Conservation (phyloP, 2,888 invertebrate genomes). For the Sphecodes monilicornis region DNA sequence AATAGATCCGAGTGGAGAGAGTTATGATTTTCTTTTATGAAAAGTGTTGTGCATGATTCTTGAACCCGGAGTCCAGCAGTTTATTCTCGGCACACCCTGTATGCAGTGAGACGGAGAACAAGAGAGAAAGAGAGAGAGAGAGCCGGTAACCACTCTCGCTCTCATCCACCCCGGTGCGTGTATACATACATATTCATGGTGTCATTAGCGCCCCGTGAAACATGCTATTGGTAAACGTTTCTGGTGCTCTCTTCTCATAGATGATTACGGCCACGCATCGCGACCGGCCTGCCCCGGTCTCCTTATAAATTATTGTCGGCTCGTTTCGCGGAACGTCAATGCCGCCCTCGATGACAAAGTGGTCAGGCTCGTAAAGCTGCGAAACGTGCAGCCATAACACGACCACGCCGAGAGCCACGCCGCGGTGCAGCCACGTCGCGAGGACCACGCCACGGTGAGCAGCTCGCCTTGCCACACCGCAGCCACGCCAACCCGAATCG, state of each 20-base stretch:
- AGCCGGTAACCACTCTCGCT: constrained; percentile 60
- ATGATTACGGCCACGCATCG: constrained; percentile 59
- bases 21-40: not conserved
- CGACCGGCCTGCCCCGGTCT: constrained; percentile 59
- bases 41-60: not conserved
- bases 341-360: constrained; percentile 70
- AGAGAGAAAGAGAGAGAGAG: constrained; percentile 40
- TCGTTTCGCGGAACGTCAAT: constrained; percentile 72
- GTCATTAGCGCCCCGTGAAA: constrained; percentile 80
- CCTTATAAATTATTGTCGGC: constrained; percentile 73
- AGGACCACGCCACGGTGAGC: not conserved
- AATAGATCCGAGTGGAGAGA: not conserved
- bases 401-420: not conserved
- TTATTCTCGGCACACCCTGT: constrained; percentile 53
- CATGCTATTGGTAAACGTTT: constrained; percentile 80
- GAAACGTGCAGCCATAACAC: constrained; percentile 51
- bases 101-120: constrained; percentile 42
- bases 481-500: not conserved
- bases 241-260: constrained; percentile 70
- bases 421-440: too few species aligned
- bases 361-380: constrained; percentile 61
- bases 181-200: constrained; percentile 82
- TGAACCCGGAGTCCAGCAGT: not conserved
- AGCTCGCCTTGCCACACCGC: not conserved
- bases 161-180: constrained; percentile 68